Evolutionary conservation across 2,888 invertebrate species (phyloP).

Genomic region (Tipula helvola): DNA sequence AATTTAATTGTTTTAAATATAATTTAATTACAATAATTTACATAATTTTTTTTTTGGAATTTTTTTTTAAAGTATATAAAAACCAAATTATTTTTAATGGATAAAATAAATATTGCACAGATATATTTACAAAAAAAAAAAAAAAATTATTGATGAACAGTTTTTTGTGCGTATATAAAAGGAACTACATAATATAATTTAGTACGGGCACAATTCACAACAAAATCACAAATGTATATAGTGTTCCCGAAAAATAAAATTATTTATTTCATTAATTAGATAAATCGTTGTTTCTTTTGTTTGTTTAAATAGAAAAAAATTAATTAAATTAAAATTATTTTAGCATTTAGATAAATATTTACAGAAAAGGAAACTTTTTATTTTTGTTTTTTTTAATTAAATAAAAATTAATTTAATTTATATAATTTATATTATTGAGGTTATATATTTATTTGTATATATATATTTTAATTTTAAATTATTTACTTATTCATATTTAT

Average conservation of each 20-base stretch:
- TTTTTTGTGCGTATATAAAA: not conserved
- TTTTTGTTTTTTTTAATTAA: not conserved
- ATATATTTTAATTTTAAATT: not conserved
- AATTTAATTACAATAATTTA: conserved; percentile 4
- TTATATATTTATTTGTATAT: not conserved
- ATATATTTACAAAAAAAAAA: not conserved
- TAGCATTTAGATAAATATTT: not conserved
- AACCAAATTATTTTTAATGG: not conserved
- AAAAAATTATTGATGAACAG: not conserved
- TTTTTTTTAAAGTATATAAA: not conserved
- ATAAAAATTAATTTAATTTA: conserved; percentile 9
- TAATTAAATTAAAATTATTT: not conserved
- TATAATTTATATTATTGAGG: conserved; percentile 4
- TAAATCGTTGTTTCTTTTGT: not conserved
- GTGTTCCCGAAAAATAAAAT: not conserved
- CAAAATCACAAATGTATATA: not conserved
- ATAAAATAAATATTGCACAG: not conserved
- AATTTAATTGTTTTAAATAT: not conserved
- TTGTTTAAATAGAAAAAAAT: not conserved
- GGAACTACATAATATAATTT: not conserved
- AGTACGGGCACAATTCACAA: not conserved
- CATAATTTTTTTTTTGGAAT: not conserved
- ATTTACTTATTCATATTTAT: not conserved
- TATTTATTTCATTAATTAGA: not conserved
- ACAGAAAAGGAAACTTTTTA: not conserved